Base-by-base conservation (phyloP, 2,888 invertebrate genomes). In the Neoscelio sp. region DNA sequence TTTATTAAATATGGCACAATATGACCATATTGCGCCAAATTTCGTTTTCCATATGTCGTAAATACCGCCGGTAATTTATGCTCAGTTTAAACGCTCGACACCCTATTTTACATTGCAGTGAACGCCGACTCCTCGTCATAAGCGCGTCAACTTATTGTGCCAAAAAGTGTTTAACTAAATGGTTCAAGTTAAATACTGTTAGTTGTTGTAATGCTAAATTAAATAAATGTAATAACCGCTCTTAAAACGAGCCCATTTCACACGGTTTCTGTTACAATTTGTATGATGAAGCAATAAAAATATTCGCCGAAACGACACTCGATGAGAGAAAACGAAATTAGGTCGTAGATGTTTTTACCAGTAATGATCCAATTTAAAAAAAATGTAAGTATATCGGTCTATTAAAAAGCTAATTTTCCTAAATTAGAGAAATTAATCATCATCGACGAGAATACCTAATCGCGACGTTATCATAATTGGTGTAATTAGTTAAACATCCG, bases 81-180 rank as follows among this genome's bases (percentile, higher is more conserved):
- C 83, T 64, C 71, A 35, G 64, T 78, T 78, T 88, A 89, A 89
- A 89, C 86, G 87, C 85, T 84, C 86, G 81, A 86, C 88, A 85
- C 85, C 84, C 85, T 77, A 82, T 82, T 83, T 82, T 80, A 35
- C 76, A 79, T 52, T 52, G 33, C 60, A 70, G 48, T 77, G 48
- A 68, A 75, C 54, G 48, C 58, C 64, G 65, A 80, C 77, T 65
- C 35, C 77, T 48, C 70, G 70, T 70, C 77, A 70, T 77, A 70
- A 58, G 35, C 48, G 52, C 42, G 58, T 77, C 71, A 71, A 71
- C 64, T 64, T 71, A 56, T 50, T 56, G 8, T 23, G 50, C 6
- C 56, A 71, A 70, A 54, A 64, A 68, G 44, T 40, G 40, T 5
- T 10, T 62, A 33, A 62, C 58, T 76, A 76, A 76, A 30, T 76